A percentile compares a stretch with the other conserved stretches of the same genome.
phyloP scores from a whole-genome alignment of 1,140 invertebrate genomes.

The Melitaea cinxia region DNA sequence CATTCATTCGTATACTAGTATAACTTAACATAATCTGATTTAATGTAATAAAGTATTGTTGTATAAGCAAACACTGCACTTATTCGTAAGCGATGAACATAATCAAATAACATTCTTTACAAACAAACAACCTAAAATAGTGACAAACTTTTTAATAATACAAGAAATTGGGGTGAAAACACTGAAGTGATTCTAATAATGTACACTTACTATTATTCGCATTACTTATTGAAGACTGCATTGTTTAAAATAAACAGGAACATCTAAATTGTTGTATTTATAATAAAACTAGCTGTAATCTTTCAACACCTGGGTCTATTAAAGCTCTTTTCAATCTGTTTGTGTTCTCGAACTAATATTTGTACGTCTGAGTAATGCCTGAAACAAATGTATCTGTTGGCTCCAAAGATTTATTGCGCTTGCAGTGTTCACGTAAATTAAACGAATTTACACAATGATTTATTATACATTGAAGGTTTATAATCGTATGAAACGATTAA shows the following conservation, averaged over 20 bases:
- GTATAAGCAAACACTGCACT: no score
- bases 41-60: no score
- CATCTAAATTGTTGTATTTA: slow-evolving; percentile 6
- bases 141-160: neutral
- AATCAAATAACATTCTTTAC: no score
- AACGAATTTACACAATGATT: slow-evolving; percentile 10
- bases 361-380: slow-evolving; percentile 23
- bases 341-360: slow-evolving; percentile 33
- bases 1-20: no score
- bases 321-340: slow-evolving; percentile 32
- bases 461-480: slow-evolving; percentile 11
- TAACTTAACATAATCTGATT: no score
- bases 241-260: slow-evolving; percentile 1
- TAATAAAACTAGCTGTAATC: slow-evolving; percentile 6
- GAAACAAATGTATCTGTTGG: slow-evolving; percentile 31
- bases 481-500: neutral
- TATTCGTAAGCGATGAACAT: no score
- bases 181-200: neutral
- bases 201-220: neutral
- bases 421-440: slow-evolving; percentile 17
- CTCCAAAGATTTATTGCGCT: slow-evolving; percentile 23
- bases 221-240: neutral
- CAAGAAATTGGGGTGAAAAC: neutral
- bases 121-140: neutral
- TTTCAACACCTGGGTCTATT: slow-evolving; percentile 26